Conservation (phyloP, 2,797 vertebrate genomes). For the Brotula barbata region DNA sequence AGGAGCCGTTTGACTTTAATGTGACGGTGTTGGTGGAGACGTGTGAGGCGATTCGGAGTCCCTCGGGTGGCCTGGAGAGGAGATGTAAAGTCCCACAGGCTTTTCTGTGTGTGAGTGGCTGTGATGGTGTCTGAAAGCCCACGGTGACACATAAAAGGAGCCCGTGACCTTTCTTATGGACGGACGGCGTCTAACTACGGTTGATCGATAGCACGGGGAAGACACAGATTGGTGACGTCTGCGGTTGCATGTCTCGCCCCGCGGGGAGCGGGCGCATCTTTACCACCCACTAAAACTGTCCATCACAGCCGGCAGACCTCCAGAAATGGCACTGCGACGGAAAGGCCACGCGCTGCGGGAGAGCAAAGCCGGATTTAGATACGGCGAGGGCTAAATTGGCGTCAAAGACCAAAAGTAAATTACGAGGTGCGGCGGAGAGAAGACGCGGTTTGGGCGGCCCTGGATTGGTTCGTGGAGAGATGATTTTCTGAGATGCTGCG, state of each 20-base stretch:
- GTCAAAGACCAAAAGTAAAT: constrained; percentile 16
- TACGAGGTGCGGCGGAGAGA: constrained; percentile 1
- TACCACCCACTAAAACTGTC: constrained; percentile 64
- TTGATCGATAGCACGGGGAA: constrained; percentile 54
- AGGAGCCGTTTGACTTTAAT: constrained; percentile 31
- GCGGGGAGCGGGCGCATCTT: constrained; percentile 48
- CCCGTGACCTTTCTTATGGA: constrained; percentile 61
- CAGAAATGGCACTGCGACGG: constrained; percentile 43
- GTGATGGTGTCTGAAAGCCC: constrained; percentile 15
- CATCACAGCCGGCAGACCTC: constrained; percentile 56
- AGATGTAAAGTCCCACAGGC: constrained; percentile 23
- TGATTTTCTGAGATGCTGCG: no score
- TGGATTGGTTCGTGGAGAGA: no score
- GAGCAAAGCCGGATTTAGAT: constrained; percentile 35
- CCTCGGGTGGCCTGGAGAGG: constrained; percentile 36
- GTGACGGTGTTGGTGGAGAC: constrained; percentile 12
- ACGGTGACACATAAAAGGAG: constrained; percentile 41
- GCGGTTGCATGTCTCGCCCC: constrained; percentile 29
- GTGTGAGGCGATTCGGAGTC: constrained; percentile 13
- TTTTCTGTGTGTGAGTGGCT: constrained; percentile 28
- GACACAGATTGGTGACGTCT: constrained; percentile 5
- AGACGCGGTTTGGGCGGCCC: no score
- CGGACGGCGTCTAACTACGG: constrained; percentile 49
- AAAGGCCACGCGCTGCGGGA: constrained; percentile 61
- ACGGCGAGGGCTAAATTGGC: constrained; percentile 51